These are phyloP conservation scores for Drosophila sucinea DNA, from an alignment of 1,140 invertebrate species.

Conservation along the genomic window DNA sequence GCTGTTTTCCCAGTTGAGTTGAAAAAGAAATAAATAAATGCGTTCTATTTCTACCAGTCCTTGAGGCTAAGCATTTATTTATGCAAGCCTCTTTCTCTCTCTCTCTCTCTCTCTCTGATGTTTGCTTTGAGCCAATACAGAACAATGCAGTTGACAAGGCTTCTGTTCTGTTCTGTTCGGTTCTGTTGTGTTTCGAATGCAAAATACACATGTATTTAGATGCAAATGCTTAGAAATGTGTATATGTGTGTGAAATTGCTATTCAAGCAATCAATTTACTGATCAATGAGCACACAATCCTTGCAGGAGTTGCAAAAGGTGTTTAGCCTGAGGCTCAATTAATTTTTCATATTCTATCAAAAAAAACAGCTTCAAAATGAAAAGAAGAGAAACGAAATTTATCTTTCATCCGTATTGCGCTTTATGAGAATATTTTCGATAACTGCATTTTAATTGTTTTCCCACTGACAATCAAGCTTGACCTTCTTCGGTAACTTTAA, in stretches of 20 bases:
- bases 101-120: slow-evolving; percentile 1
- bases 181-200: slow-evolving; percentile 1
- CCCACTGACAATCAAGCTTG: slow-evolving; percentile 18
- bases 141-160: slow-evolving; percentile 15
- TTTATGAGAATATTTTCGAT: slow-evolving; percentile 26
- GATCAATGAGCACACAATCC: slow-evolving; percentile 54
- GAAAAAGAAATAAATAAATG: slow-evolving; percentile 57
- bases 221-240: slow-evolving; percentile 28
- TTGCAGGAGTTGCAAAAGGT: slow-evolving; percentile 19
- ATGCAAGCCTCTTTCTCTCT: slow-evolving; percentile 18
- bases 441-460: slow-evolving; percentile 51
- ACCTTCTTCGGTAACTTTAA: background rate
- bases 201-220: slow-evolving; percentile 17
- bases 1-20: slow-evolving; percentile 13
- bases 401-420: slow-evolving; percentile 1
- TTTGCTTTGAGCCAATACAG: slow-evolving; percentile 22
- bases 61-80: slow-evolving; percentile 53
- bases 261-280: slow-evolving; percentile 56
- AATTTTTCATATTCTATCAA: slow-evolving; percentile 19
- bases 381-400: background rate
- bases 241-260: slow-evolving; percentile 42
- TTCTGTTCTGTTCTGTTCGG: background rate
- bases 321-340: slow-evolving; percentile 26
- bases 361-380: background rate
- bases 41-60: slow-evolving; percentile 13